A percentile compares a stretch with the other conserved stretches of the same genome.
These are phyloP conservation scores for Stenopsyche tienmushanensis DNA, from an alignment of 1,140 invertebrate species.

Conservation along the genomic window DNA sequence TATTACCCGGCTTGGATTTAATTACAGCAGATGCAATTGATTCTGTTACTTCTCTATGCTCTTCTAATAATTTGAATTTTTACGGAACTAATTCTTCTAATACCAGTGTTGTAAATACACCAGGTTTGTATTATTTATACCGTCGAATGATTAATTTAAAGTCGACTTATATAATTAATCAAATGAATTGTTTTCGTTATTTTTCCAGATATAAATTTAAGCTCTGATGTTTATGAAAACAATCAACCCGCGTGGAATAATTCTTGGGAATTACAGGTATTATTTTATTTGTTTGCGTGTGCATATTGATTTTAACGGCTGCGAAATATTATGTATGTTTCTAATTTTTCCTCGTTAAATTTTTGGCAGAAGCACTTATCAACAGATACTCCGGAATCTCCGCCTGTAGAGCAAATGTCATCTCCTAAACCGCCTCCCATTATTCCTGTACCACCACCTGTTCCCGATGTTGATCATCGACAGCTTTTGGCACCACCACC, in stretches of 20 bases:
- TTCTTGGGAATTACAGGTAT: conserved; percentile 33
- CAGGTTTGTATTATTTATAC: too few species aligned
- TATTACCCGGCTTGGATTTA: conserved; percentile 50
- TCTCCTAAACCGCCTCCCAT: conserved; percentile 25
- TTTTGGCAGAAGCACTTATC: conserved; percentile 9
- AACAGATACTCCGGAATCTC: conserved; percentile 46
- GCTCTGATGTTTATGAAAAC: conserved; percentile 29
- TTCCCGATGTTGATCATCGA: conserved; percentile 48
- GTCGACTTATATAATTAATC: background rate
- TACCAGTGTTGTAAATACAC: background rate
- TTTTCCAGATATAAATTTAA: conserved; percentile 25
- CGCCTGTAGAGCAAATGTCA: conserved; percentile 16
- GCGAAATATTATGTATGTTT: background rate
- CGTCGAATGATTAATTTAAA: too few species aligned
- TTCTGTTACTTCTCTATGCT: conserved; percentile 35
- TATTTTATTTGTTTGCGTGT: background rate
- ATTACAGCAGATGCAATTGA: conserved; percentile 43
- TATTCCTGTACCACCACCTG: conserved; percentile 20
- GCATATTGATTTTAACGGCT: background rate
- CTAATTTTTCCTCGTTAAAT: background rate
- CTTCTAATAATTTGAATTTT: conserved; percentile 19
- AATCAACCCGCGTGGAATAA: conserved; percentile 25
- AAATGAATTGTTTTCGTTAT: background rate
- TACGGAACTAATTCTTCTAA: conserved; percentile 22
- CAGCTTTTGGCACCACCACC: conserved; percentile 50